Conservation (phyloP, 2,113 vertebrate species). For the Halichoerus grypus region DNA sequence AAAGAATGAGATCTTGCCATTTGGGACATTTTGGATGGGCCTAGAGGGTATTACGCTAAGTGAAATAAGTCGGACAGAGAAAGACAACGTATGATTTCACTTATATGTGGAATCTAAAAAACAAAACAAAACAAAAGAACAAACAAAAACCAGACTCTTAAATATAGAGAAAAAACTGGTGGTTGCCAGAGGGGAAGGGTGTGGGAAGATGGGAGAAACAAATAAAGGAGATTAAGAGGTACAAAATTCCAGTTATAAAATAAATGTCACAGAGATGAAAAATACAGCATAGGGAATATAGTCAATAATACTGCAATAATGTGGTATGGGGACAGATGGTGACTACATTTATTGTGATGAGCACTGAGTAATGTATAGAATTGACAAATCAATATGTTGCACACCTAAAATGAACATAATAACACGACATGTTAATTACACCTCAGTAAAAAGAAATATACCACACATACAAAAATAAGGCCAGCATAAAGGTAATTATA, state of each 20-base stretch:
- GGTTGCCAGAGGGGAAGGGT: background rate
- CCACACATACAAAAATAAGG: background rate
- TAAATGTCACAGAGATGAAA: background rate
- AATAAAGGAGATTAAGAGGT: background rate
- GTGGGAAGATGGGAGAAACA: background rate
- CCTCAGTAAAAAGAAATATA: background rate
- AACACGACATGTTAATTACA: background rate
- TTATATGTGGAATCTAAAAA: background rate
- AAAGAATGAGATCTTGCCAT: background rate
- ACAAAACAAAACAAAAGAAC: background rate
- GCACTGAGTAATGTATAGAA: background rate
- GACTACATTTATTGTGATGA: background rate
- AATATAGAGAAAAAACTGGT: background rate
- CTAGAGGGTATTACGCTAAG: background rate
- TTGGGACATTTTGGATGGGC: background rate
- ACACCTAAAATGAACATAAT: background rate
- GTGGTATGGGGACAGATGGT: background rate
- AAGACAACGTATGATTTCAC: background rate
- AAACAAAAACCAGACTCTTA: background rate
- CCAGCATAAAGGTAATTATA: background rate
- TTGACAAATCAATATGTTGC: background rate
- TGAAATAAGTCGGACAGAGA: background rate
- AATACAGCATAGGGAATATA: background rate
- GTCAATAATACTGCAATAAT: background rate
- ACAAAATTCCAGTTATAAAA: background rate